These are phyloP conservation scores for Staurois parvus DNA, from an alignment of 2,797 vertebrate genomes.

Conservation along the genomic window DNA sequence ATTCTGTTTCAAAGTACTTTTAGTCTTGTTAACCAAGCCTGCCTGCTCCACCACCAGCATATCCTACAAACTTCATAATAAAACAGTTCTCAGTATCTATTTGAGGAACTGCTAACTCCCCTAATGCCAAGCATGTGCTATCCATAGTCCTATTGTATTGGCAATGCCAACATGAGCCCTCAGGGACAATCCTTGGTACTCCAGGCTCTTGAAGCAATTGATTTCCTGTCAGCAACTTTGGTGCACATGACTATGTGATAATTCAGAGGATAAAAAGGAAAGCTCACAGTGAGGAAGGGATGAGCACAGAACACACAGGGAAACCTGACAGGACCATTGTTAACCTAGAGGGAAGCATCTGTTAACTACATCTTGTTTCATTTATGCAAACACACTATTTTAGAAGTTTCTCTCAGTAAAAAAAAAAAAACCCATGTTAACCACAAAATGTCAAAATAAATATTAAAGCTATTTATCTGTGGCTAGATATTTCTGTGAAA, in stretches of 20 bases:
- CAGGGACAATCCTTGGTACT: neutral
- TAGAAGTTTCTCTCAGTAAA: no score
- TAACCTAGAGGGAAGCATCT: neutral
- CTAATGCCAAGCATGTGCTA: neutral
- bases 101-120: neutral
- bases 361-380: no score
- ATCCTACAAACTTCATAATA: neutral
- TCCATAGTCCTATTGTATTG: neutral
- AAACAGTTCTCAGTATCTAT: neutral
- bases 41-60: no score
- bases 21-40: no score
- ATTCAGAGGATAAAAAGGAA: neutral
- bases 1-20: no score
- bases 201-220: slow-evolving; percentile 12
- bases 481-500: no score
- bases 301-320: slow-evolving; percentile 6
- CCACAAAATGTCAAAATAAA: no score
- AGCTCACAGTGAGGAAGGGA: slow-evolving; percentile 2
- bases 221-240: slow-evolving; percentile 15
- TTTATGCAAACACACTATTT: no score
- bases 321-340: slow-evolving; percentile 7
- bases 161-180: neutral
- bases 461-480: no score
- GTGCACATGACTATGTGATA: slow-evolving; percentile 22
- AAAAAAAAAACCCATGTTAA: no score